Base-by-base conservation (phyloP, 2,113 vertebrate genomes). In the Gobio gobio region DNA sequence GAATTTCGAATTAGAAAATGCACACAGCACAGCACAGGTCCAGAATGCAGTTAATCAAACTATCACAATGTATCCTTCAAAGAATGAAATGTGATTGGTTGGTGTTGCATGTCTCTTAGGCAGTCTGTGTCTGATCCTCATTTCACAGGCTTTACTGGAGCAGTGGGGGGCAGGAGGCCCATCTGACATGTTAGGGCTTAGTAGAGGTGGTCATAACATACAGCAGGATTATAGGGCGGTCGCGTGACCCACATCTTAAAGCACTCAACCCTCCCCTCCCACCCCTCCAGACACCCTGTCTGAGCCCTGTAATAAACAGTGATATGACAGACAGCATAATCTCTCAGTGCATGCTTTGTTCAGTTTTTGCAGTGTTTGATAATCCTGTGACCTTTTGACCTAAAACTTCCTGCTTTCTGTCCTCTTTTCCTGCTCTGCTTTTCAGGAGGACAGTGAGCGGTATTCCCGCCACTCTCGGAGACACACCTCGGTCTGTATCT, bases 371-470 rank as follows among this genome's bases (percentile, higher is more conserved):
- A 4, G 51, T 73, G 29, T 84, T 59, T 78, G 54, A 20, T 79
- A 24, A 20, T 8, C 36, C 58, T 68, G 73, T 80, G 49, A 26
- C 85, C 4, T 75, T n/a, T 49, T 88, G 70, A 87, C 81, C 73
- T 82, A 13, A 76, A 63, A 47, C 66, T 74, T 91, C 75, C 51
- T 90, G 70, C 40, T 75, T 85, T 78, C 70, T 89, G 88, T 90
- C 88, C 86, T 90, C 56, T 86, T 89, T 76, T 90, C 77, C 87
- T 83, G 89, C 86, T 89, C 78, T 70, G 47, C 89, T 92, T 79
- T 90, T 83, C 93, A 99, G 97, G 97, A 98, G 93, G 97, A 99
- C 92, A 98, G 95, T 87, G 97, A 98, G 91, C 96, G 94, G 49
- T 98, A 95, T 63, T 96, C 96, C 1, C 96, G 93, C 87, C 95